Evolutionary conservation across 1,140 invertebrate genomes (phyloP).

Genomic region (Goniozus legneri): DNA sequence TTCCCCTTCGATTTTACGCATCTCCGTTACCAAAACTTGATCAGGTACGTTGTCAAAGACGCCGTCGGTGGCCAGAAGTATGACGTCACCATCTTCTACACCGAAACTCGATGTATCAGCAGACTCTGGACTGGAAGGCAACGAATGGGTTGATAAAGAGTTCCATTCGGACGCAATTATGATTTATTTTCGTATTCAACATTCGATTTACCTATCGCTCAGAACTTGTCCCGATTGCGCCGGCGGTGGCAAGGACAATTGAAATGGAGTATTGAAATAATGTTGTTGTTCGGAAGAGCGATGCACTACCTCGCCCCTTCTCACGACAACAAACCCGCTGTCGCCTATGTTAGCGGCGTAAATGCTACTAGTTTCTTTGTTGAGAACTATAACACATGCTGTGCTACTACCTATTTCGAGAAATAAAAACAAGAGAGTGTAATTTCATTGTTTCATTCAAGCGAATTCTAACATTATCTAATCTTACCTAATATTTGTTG

Average conservation of each 20-base stretch:
- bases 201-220: constrained; percentile 72
- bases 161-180: background rate
- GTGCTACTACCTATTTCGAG: constrained; percentile 82
- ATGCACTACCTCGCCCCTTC: constrained; percentile 82
- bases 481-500: constrained; percentile 80
- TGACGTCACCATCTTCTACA: constrained; percentile 92
- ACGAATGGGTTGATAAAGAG: background rate
- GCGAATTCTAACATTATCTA: background rate
- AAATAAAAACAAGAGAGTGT: background rate
- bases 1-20: constrained; percentile 69
- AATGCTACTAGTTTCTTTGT: constrained; percentile 82
- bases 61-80: constrained; percentile 94
- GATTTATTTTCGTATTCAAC: background rate
- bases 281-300: constrained; percentile 95
- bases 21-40: constrained; percentile 77
- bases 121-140: constrained; percentile 74
- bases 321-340: constrained; percentile 91
- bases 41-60: constrained; percentile 98
- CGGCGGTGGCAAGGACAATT: constrained; percentile 89
- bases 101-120: constrained; percentile 87
- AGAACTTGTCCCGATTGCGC: constrained; percentile 79
- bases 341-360: constrained; percentile 98
- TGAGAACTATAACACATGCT: constrained; percentile 91
- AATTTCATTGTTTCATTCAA: background rate
- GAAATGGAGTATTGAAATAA: constrained; percentile 98